Conservation (phyloP, 2,888 invertebrate species). For the Protula sp. region DNA sequence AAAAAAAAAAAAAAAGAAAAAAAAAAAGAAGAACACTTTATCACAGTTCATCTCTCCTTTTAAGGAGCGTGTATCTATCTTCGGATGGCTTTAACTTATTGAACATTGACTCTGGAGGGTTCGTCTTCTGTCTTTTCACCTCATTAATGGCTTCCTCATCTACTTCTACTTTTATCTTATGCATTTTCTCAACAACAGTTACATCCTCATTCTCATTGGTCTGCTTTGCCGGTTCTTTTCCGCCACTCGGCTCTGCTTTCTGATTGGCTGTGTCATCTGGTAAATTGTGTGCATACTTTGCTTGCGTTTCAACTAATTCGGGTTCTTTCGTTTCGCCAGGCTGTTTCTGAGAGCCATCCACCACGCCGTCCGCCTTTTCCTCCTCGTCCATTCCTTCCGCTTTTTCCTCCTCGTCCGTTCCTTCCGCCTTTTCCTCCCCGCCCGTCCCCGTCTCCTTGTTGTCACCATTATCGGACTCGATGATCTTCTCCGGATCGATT, state of each 20-base stretch:
- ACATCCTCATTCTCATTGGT: not conserved
- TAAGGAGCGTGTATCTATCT: slow-evolving; percentile 82
- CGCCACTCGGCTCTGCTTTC: not conserved
- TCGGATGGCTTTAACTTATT: slow-evolving; percentile 93
- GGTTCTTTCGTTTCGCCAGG: not conserved
- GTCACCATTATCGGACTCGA: not conserved
- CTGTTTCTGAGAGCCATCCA: no score
- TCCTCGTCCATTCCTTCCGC: not conserved
- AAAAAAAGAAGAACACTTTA: no score
- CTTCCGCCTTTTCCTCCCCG: not conserved
- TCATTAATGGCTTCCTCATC: not conserved
- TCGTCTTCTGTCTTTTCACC: slow-evolving; percentile 44
- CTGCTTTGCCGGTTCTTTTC: not conserved
- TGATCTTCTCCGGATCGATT: not conserved
- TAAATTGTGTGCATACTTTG: not conserved
- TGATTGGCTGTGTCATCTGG: not conserved
- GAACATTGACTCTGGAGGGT: slow-evolving; percentile 94
- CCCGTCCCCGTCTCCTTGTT: not conserved
- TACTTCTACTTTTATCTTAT: slow-evolving; percentile 4
- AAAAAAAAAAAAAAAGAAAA: no score
- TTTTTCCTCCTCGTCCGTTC: not conserved
- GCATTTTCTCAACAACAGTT: slow-evolving; percentile 1
- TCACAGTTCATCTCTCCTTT: slow-evolving; percentile 86
- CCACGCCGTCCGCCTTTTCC: not conserved
- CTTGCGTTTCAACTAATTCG: not conserved